Conservation (phyloP, 2,888 invertebrate species). For the Acleris literana region DNA sequence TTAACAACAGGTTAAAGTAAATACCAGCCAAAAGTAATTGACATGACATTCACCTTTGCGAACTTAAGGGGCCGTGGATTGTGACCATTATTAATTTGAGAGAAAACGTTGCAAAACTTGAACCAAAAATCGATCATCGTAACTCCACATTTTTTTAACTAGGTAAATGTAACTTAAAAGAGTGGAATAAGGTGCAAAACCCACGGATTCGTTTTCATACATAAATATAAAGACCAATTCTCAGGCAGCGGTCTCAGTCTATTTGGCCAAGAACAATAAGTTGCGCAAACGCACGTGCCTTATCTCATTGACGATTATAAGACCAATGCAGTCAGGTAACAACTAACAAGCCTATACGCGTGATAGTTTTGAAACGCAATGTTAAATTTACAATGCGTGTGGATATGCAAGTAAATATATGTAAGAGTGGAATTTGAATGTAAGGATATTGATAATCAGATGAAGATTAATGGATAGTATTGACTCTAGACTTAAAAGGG, state of each 20-base stretch:
- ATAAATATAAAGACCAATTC: too few relatives aligned
- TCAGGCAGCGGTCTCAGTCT: slow-evolving; percentile 49
- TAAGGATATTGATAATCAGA: too few relatives aligned
- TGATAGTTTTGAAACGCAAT: not conserved
- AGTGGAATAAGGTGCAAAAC: too few relatives aligned
- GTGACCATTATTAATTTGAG: slow-evolving; percentile 32
- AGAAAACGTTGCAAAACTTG: slow-evolving; percentile 53
- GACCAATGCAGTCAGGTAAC: slow-evolving; percentile 10
- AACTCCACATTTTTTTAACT: too few relatives aligned
- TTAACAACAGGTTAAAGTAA: not conserved
- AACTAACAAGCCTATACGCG: not conserved
- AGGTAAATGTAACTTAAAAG: too few relatives aligned
- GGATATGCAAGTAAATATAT: too few relatives aligned
- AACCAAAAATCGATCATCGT: slow-evolving; percentile 28
- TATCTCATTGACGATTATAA: slow-evolving; percentile 43
- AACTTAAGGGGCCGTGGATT: slow-evolving; percentile 17
- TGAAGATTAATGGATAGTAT: too few relatives aligned
- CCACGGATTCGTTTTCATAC: too few relatives aligned
- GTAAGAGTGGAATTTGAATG: too few relatives aligned
- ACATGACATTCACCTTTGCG: slow-evolving; percentile 16
- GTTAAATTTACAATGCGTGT: not conserved
- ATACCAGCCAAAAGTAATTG: not conserved
- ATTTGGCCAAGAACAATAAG: slow-evolving; percentile 56
- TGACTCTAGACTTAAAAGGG: too few relatives aligned
- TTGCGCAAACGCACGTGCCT: slow-evolving; percentile 56